Percentiles rank a stretch among this genome's conserved stretches.
These are phyloP conservation scores for Cryptomyrus ogoouensis DNA, from an alignment of 2,113 vertebrate species.

Conservation along the genomic window DNA sequence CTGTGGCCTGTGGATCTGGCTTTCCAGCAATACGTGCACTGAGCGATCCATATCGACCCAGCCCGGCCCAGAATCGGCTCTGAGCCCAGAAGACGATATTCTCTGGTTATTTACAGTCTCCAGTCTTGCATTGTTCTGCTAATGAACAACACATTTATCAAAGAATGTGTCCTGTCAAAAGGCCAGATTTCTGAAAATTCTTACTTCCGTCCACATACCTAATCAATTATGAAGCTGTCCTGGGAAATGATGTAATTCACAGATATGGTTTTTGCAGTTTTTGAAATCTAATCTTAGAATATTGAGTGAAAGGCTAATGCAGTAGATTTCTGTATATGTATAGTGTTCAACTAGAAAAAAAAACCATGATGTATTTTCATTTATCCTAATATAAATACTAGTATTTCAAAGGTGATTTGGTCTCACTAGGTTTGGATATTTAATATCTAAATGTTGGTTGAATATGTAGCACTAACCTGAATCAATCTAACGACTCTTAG, in stretches of 20 bases:
- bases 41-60: neutral
- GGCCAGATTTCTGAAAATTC: neutral
- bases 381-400: neutral
- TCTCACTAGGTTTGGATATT: neutral
- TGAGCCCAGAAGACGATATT: slow-evolving; percentile 14
- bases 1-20: slow-evolving; percentile 4
- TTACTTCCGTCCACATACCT: slow-evolving; percentile 1
- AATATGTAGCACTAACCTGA: neutral
- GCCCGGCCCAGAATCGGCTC: neutral
- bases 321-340: neutral
- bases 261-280: slow-evolving; percentile 2
- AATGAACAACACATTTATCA: slow-evolving; percentile 25
- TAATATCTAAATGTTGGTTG: neutral
- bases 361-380: neutral
- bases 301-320: neutral
- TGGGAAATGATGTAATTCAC: neutral
- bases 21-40: neutral
- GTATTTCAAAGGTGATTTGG: neutral
- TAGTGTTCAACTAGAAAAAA: neutral
- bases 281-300: slow-evolving; percentile 20
- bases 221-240: slow-evolving; percentile 3
- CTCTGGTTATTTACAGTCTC: neutral
- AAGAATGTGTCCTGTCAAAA: slow-evolving; percentile 10
- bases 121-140: slow-evolving; percentile 9
- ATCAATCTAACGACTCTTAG: neutral